phyloP scores from a whole-genome alignment of 2,888 invertebrate species.

The Colostygia pectinataria region DNA sequence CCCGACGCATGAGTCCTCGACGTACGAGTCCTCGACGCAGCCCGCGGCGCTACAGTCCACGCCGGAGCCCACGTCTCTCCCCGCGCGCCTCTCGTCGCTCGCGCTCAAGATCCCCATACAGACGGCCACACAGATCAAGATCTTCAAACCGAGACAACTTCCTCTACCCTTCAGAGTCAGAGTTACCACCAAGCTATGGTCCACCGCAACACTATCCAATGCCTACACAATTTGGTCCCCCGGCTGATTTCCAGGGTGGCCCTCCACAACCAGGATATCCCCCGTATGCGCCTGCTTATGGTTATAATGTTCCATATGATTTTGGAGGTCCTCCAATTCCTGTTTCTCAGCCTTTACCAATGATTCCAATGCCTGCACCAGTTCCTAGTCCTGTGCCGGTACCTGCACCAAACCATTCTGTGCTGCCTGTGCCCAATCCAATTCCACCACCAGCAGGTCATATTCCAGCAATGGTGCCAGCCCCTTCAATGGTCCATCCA shows the following conservation, averaged over 20 bases:
- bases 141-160: conserved; percentile 32
- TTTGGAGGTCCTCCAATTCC: conserved; percentile 46
- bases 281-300: conserved; percentile 43
- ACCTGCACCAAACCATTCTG: conserved; percentile 29
- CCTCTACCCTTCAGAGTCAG: conserved; percentile 27
- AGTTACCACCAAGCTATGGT: conserved; percentile 12
- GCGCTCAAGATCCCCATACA: conserved; percentile 40
- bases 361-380: conserved; percentile 44
- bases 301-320: conserved; percentile 46
- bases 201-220: conserved; percentile 23
- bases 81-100: conserved; percentile 25
- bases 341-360: conserved; percentile 32
- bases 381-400: conserved; percentile 43
- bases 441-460: conserved; percentile 36
- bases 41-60: conserved; percentile 21
- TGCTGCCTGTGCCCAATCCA: conserved; percentile 22
- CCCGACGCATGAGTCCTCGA: conserved; percentile 33
- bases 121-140: conserved; percentile 33
- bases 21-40: conserved; percentile 29
- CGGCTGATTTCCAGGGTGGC: conserved; percentile 24
- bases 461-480: conserved; percentile 39
- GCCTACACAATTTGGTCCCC: conserved; percentile 27
- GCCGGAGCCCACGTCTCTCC: conserved; percentile 33
- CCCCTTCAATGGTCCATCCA: conserved; percentile 44
- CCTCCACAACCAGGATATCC: conserved; percentile 22